These are phyloP conservation scores for Paramormyrops kingsleyae DNA, from an alignment of 2,113 vertebrate genomes.

Conservation along the genomic window DNA sequence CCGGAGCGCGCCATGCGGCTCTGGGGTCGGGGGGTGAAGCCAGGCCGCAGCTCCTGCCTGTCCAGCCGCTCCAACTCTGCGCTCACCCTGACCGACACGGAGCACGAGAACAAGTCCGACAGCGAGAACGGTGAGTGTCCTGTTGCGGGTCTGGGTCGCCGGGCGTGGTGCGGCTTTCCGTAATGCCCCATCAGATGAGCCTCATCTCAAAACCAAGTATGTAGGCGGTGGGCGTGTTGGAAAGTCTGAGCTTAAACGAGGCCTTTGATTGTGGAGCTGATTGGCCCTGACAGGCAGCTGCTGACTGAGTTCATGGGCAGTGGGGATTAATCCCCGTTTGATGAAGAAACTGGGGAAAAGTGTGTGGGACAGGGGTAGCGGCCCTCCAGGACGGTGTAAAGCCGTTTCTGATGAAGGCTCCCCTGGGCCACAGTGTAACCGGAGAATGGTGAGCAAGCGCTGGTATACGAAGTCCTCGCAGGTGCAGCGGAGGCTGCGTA, in stretches of 20 bases:
- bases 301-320: not conserved
- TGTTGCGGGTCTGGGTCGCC: not conserved
- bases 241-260: not conserved
- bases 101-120: slow-evolving; percentile 98
- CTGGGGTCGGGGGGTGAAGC: slow-evolving; percentile 89
- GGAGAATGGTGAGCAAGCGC: slow-evolving; percentile 40
- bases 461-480: slow-evolving; percentile 46
- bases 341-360: slow-evolving; percentile 25
- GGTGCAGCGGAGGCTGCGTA: slow-evolving; percentile 43
- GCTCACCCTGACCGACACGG: slow-evolving; percentile 94
- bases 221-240: not conserved
- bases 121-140: slow-evolving; percentile 87
- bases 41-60: slow-evolving; percentile 90
- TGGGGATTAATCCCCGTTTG: slow-evolving; percentile 23
- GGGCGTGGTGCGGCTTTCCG: not conserved
- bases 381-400: slow-evolving; percentile 41
- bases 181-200: not conserved
- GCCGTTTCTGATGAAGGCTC: slow-evolving; percentile 43
- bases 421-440: slow-evolving; percentile 39
- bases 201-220: not conserved
- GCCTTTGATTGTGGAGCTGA: not conserved
- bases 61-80: slow-evolving; percentile 98
- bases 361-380: slow-evolving; percentile 41
- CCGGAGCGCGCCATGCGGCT: slow-evolving; percentile 91
- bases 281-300: not conserved